Evolutionary conservation across 1,140 invertebrate genomes (phyloP), one percentile per base, ranked within the genome.

Genomic region (Drosophila pseudoobscura): DNA sequence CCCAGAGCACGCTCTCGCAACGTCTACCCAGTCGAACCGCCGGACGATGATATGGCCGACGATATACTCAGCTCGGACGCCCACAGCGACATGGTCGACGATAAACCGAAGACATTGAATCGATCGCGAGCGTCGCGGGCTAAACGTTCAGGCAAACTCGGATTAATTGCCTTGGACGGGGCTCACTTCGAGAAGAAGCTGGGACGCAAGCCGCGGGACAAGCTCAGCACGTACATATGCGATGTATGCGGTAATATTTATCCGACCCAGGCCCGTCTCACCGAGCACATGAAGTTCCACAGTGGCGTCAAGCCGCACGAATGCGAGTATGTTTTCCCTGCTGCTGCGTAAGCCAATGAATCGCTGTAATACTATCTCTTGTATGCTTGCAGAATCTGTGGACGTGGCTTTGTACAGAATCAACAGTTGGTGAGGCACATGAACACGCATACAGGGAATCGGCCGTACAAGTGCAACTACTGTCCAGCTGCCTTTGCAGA

Each of bases 401-500:
- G 84, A 13, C 72, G 83, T 9, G 75, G 78, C 24, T 91, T 91
- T 63, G 84, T 89, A 0, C 89, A 91, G 22, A 90, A 78, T 17
- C 84, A 91, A 35, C 78, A 90, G 63, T 55, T 91, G 59, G 79
- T 89, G 7, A 68, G 90, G 0, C 90, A 91, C 49, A 91, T 91
- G 90, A 91, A 90, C 41, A 90, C 87, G 1, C 89, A 91, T 29
- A 91, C 90, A 0, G 90, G 90, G 1, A 87, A 91, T 43, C 73
- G 90, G 51, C 95, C 95, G 0, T 96, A 96, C 91, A 94, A 95
- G 82, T 96, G 95, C 78, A 93, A 94, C 56, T 92, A 95, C 15
- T 96, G 95, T 90, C 93, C 94, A 57, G 92, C 95, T 22, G 92
- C 94, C 26, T 96, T 96, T 90, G 94, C 94, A 0, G 93, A 94